Percentiles rank a stretch among this genome's conserved stretches.
Conservation (phyloP, 2,797 vertebrate genomes). For the Eleutherodactylus coqui region DNA sequence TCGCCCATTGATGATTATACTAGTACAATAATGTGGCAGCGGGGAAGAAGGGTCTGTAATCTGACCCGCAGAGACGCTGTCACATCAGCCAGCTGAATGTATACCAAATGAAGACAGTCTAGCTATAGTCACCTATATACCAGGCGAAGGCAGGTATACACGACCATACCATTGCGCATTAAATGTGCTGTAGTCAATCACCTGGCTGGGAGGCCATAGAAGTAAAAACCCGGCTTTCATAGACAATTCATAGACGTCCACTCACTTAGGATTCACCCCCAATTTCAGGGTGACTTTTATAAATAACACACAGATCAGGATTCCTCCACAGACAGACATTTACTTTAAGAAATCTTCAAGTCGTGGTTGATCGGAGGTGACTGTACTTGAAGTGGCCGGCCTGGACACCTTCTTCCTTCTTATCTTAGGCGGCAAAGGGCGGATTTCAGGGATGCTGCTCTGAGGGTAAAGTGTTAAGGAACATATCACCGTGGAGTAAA, state of each 20-base stretch:
- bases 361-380: constrained; percentile 73
- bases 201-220: too few species aligned
- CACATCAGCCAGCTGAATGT: too few species aligned
- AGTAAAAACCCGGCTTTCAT: neutral
- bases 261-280: neutral
- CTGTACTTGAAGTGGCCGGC: constrained; percentile 55
- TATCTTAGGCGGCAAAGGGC: constrained; percentile 79
- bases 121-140: too few species aligned
- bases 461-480: constrained; percentile 73
- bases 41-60: too few species aligned
- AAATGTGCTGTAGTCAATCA: too few species aligned
- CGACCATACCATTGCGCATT: too few species aligned
- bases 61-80: too few species aligned
- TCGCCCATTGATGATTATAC: too few species aligned
- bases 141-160: too few species aligned
- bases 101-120: too few species aligned
- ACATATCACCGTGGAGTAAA: neutral
- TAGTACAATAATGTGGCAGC: too few species aligned
- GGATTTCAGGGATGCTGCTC: constrained; percentile 83
- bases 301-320: neutral
- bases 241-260: neutral
- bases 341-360: constrained; percentile 86
- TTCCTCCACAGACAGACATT: neutral
- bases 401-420: constrained; percentile 84
- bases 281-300: neutral